phyloP scores from a whole-genome alignment of 2,797 vertebrate species.

The Acipenser ruthenus region DNA sequence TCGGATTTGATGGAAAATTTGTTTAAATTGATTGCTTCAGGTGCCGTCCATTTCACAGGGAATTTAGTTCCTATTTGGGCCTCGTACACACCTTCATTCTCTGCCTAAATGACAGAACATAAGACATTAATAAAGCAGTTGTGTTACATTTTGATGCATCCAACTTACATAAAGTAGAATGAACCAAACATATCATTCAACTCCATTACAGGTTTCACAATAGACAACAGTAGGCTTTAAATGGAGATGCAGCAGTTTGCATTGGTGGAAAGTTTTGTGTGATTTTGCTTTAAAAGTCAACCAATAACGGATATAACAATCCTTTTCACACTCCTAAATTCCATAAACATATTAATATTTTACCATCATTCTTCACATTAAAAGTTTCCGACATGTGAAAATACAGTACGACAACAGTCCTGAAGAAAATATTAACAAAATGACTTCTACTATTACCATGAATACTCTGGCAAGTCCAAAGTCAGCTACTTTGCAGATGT shows the following conservation, averaged over 20 bases:
- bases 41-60: constrained; percentile 93
- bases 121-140: background rate
- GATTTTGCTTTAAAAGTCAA: no score
- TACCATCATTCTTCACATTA: no score
- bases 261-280: no score
- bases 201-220: background rate
- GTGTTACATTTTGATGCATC: no score
- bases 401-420: no score
- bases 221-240: background rate
- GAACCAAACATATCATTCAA: background rate
- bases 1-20: constrained; percentile 89
- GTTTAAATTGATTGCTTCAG: constrained; percentile 71
- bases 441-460: constrained; percentile 51
- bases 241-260: background rate
- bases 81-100: constrained; percentile 74
- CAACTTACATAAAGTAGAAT: no score
- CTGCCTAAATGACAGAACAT: constrained; percentile 34
- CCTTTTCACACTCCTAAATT: no score
- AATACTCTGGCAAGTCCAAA: constrained; percentile 93
- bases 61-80: constrained; percentile 72
- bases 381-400: no score
- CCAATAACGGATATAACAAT: no score
- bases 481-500: constrained; percentile 90
- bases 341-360: no score
- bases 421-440: no score